Conservation (phyloP, 2,888 invertebrate species). For the Drosophila pseudotalamancana region DNA sequence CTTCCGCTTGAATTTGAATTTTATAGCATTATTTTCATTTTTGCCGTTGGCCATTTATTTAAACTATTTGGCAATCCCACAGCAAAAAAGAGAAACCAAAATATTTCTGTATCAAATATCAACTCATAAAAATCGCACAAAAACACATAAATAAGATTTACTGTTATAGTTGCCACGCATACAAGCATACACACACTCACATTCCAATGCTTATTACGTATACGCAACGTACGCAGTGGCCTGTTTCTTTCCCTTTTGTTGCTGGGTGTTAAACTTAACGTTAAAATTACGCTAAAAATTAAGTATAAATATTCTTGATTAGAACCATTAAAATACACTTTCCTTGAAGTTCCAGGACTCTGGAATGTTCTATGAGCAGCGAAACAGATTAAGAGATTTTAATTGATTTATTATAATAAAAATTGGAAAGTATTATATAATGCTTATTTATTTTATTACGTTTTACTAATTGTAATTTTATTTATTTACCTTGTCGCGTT, state of each 20-base stretch:
- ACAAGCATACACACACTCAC: slow-evolving; percentile 3
- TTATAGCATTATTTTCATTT: slow-evolving; percentile 49
- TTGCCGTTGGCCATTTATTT: slow-evolving; percentile 61
- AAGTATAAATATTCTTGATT: slow-evolving; percentile 65
- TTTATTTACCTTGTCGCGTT: too few species aligned
- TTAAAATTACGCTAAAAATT: slow-evolving; percentile 63
- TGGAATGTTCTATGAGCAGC: too few species aligned
- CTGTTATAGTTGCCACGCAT: slow-evolving; percentile 59
- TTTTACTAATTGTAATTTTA: too few species aligned
- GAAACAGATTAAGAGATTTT: not conserved
- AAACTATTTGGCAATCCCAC: slow-evolving; percentile 59
- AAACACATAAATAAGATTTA: slow-evolving; percentile 76
- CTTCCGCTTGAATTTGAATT: slow-evolving; percentile 61
- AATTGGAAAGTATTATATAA: too few species aligned
- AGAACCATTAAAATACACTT: slow-evolving; percentile 37
- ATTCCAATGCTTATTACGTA: slow-evolving; percentile 46
- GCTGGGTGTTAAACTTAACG: slow-evolving; percentile 68
- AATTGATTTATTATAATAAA: too few species aligned
- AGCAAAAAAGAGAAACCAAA: slow-evolving; percentile 17
- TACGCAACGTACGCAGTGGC: slow-evolving; percentile 44
- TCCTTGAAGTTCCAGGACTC: not conserved
- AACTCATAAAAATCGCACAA: slow-evolving; percentile 77
- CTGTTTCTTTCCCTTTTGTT: not conserved
- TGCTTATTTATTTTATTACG: not conserved
- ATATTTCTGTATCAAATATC: slow-evolving; percentile 55